phyloP scores from a whole-genome alignment of 2,797 vertebrate species.

The Phrynocephalus guinanensis region DNA sequence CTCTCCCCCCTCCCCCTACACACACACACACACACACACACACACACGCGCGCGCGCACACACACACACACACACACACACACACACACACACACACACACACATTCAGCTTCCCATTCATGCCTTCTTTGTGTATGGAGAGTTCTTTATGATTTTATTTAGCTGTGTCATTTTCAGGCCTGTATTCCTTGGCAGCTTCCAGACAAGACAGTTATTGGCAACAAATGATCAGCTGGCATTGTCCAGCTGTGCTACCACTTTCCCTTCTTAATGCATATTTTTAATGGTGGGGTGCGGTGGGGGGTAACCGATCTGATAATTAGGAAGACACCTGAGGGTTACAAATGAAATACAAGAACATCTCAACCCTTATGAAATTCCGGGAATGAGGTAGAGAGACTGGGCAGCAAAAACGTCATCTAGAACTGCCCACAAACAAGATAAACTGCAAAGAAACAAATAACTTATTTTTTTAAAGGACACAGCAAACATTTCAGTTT shows the following conservation, averaged over 20 bases:
- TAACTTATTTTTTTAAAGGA: neutral
- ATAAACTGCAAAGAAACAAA: conserved; percentile 1
- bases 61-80: neutral
- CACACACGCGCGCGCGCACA: neutral
- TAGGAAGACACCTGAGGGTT: neutral
- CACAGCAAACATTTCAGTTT: neutral
- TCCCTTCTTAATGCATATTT: neutral
- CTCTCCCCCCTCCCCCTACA: neutral
- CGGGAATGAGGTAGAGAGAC: neutral
- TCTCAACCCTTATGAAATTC: neutral
- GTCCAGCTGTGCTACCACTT: neutral
- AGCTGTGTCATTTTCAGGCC: neutral
- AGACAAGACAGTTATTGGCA: neutral
- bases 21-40: neutral
- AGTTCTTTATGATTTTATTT: neutral
- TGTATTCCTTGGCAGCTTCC: conserved; percentile 8
- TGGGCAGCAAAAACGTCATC: neutral
- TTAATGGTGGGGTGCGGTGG: neutral
- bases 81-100: no score
- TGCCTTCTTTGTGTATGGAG: neutral
- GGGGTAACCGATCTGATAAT: no score
- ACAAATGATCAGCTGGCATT: neutral
- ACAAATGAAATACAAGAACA: neutral
- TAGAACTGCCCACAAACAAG: neutral
- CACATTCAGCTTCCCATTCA: conserved; percentile 20